Conservation (phyloP, 2,888 invertebrate species). For the Eumerus sabulonum region DNA sequence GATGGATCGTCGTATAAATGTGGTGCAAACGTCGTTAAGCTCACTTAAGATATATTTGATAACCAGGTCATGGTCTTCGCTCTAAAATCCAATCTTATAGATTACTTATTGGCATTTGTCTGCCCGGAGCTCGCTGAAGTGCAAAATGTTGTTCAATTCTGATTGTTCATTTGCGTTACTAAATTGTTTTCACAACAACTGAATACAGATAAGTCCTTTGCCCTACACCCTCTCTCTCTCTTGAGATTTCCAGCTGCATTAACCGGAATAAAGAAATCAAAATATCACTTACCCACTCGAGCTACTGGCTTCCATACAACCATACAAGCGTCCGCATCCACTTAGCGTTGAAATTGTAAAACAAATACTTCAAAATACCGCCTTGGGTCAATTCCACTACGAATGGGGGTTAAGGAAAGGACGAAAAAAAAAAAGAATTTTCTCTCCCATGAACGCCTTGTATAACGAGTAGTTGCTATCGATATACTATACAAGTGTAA, state of each 20-base stretch:
- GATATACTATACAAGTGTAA: slow-evolving; percentile 49
- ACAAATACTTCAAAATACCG: slow-evolving; percentile 61
- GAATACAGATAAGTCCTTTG: slow-evolving; percentile 51
- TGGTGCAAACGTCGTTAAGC: too few relatives aligned
- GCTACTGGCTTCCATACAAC: neutral
- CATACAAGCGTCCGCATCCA: slow-evolving; percentile 17
- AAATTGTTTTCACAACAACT: slow-evolving; percentile 51
- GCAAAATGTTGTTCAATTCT: slow-evolving; percentile 21
- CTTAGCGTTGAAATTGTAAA: slow-evolving; percentile 52
- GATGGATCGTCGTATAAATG: too few relatives aligned
- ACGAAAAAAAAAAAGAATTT: too few relatives aligned
- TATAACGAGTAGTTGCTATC: slow-evolving; percentile 32
- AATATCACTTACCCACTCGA: slow-evolving; percentile 40
- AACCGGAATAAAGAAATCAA: slow-evolving; percentile 63
- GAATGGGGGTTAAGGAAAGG: slow-evolving; percentile 8
- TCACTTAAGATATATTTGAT: too few relatives aligned
- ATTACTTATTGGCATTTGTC: too few relatives aligned
- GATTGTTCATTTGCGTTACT: slow-evolving; percentile 20
- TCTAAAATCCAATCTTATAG: too few relatives aligned
- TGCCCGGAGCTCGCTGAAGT: too few relatives aligned
- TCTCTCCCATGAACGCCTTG: slow-evolving; percentile 13
- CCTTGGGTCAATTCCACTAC: slow-evolving; percentile 44
- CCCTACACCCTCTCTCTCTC: too few relatives aligned
- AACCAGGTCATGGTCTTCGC: too few relatives aligned
- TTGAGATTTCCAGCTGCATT: slow-evolving; percentile 60